Base-by-base conservation (phyloP, 2,888 invertebrate species). In the Nasonovia ribisnigri region DNA sequence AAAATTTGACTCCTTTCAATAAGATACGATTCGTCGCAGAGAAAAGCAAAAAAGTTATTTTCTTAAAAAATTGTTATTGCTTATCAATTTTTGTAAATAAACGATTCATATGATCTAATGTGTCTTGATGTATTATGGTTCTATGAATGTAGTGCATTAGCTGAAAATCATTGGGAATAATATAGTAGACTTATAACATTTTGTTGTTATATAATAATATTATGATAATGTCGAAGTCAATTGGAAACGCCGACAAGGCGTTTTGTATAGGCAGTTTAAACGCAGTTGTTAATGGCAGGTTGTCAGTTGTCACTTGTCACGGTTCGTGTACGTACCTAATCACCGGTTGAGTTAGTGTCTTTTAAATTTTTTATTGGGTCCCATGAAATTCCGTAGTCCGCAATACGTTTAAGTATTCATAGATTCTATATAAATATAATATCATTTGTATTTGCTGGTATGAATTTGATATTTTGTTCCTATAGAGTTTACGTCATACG, bases 241-340 rank as follows among this genome's bases (percentile, higher is more conserved):
- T 86, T 29, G 26, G 11, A 48, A 86, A n/a, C 46, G n/a, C 6
- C n/a, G 1, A 10, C 20, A 60, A 60, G 89, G 89, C 89, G 89
- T 67, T 90, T 60, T 46, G 16, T 67, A 46, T 90, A 90, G 89
- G 89, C 89, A 90, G 16, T 67, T 90, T 90, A 42, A n/a, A 20
- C 6, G 2, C 57, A 36, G 20, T 51, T 57, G 57, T 57, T 42
- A 13, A 26, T 54, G 20, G 1, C 1, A 6, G 77, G 16, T 88
- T n/a, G 11, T 46, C 46, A 46, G 46, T 46, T 16, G 20, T 54
- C 54, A 54, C 51, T 54, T 54, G 51, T 5, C 86, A 13, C 11
- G 46, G 46, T 48, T 13, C 8, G 29, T 48, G 29, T 46, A 43
- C 67, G 5, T n/a, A 57, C n/a, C n/a, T 57, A 36, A 36, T 36